Evolutionary conservation across 2,888 invertebrate species (phyloP).

Genomic region (Neuroscelio doddi): DNA sequence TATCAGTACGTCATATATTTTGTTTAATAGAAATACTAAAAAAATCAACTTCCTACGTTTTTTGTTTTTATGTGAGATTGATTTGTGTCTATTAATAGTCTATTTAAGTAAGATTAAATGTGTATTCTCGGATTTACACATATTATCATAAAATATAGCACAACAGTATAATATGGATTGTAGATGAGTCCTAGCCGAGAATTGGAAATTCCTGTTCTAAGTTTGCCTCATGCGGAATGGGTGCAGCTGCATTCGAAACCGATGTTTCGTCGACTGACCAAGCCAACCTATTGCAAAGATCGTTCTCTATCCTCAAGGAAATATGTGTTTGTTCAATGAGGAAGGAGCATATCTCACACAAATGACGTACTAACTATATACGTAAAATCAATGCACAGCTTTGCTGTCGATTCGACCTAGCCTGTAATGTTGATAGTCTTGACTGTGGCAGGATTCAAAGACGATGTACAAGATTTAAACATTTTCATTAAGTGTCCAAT

Average conservation of each 20-base stretch:
- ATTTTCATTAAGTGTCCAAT: too few relatives aligned
- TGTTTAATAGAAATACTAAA: too few relatives aligned
- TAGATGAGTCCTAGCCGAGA: conserved; percentile 22
- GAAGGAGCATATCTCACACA: conserved; percentile 54
- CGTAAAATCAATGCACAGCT: conserved; percentile 67
- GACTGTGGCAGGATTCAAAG: conserved; percentile 19
- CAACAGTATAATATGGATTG: conserved; percentile 17
- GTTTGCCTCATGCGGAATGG: conserved; percentile 23
- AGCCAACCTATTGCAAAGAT: conserved; percentile 23
- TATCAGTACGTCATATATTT: too few relatives aligned
- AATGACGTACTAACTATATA: conserved; percentile 59
- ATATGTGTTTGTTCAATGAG: conserved; percentile 52
- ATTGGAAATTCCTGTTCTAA: conserved; percentile 33
- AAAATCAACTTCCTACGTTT: too few relatives aligned
- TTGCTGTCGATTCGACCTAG: conserved; percentile 60
- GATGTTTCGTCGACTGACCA: conserved; percentile 33
- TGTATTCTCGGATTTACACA: background rate
- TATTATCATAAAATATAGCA: conserved; percentile 31
- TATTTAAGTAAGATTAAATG: too few relatives aligned
- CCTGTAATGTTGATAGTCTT: conserved; percentile 46
- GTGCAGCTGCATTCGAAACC: conserved; percentile 31
- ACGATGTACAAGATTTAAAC: conserved; percentile 34
- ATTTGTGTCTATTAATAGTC: too few relatives aligned
- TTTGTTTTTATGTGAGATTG: too few relatives aligned
- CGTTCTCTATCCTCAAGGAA: conserved; percentile 42